phyloP scores from a whole-genome alignment of 1,140 invertebrate genomes.

The Antheraea pernyi region DNA sequence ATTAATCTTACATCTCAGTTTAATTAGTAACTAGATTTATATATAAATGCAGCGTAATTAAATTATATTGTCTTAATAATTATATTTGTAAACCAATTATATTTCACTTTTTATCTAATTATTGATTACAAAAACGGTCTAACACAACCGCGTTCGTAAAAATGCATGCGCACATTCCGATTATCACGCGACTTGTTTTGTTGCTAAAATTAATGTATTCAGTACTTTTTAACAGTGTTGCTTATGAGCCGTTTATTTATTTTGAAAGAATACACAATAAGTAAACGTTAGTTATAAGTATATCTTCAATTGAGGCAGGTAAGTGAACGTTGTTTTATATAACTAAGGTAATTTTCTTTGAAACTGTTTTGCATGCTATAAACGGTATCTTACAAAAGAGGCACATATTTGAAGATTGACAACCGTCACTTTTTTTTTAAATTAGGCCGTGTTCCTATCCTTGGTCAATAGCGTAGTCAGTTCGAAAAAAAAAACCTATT shows the following conservation, averaged over 20 bases:
- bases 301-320: neutral
- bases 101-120: slow-evolving; percentile 14
- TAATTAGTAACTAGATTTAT: neutral
- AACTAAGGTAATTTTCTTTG: neutral
- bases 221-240: neutral
- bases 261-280: neutral
- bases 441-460: too few species aligned
- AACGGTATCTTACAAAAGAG: too few species aligned
- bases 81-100: slow-evolving; percentile 11
- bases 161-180: slow-evolving; percentile 7
- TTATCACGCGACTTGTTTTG: slow-evolving; percentile 9
- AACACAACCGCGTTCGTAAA: neutral
- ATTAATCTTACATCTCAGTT: neutral
- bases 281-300: neutral
- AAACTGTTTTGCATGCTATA: neutral
- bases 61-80: neutral
- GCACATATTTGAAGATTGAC: too few species aligned
- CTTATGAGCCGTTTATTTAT: neutral
- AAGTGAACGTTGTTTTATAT: neutral
- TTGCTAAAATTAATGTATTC: neutral
- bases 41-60: neutral
- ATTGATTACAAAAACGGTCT: slow-evolving; percentile 7
- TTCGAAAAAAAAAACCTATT: too few species aligned
- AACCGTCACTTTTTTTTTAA: too few species aligned
- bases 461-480: too few species aligned